Conservation (phyloP, 2,888 invertebrate species). For the Magallana nippona region DNA sequence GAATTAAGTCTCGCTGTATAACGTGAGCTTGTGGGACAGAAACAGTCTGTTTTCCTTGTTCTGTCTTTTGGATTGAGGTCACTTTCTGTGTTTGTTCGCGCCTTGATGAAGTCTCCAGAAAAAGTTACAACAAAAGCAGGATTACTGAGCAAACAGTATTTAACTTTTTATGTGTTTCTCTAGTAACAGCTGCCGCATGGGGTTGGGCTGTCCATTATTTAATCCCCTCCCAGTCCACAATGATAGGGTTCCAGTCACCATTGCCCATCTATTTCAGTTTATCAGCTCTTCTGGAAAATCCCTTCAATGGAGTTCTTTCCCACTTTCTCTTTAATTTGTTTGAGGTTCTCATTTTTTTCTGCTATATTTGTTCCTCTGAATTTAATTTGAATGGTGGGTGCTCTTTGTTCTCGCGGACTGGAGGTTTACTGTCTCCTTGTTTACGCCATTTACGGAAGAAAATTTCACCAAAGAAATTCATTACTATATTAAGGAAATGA, state of each 20-base stretch:
- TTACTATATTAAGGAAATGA: neutral
- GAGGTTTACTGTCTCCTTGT: neutral
- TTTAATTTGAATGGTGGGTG: neutral
- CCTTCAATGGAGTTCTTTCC: neutral
- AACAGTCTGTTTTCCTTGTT: neutral
- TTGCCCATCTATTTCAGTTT: neutral
- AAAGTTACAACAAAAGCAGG: neutral
- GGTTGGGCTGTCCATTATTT: slow-evolving; percentile 1
- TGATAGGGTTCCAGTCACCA: neutral
- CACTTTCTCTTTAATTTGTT: slow-evolving; percentile 2
- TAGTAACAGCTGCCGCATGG: slow-evolving; percentile 5
- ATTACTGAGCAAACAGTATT: slow-evolving; percentile 24
- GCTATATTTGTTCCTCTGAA: neutral
- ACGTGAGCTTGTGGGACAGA: neutral
- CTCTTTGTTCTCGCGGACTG: neutral
- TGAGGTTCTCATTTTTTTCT: neutral
- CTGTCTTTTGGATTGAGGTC: neutral
- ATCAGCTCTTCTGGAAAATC: slow-evolving; percentile 8
- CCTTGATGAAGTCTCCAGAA: slow-evolving; percentile 16
- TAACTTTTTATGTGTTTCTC: slow-evolving; percentile 29
- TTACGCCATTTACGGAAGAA: neutral
- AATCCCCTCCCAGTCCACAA: neutral
- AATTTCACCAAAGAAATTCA: neutral
- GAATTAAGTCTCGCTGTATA: neutral
- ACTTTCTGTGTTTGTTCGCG: neutral